A percentile compares a stretch with the other conserved stretches of the same genome.
Evolutionary conservation across 2,797 vertebrate species (phyloP).

Genomic region (Diceros bicornis): DNA sequence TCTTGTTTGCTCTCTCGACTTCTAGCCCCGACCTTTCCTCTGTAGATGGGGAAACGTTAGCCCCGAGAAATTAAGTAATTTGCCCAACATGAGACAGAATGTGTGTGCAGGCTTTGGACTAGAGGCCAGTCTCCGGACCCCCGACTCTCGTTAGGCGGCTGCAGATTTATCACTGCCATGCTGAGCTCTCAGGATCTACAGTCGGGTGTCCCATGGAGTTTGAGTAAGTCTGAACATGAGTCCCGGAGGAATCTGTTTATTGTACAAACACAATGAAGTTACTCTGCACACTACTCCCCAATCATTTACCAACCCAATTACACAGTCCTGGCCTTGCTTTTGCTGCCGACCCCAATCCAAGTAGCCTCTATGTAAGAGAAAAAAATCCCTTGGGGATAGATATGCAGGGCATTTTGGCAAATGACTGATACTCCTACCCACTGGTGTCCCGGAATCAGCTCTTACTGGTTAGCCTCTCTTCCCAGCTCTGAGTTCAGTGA

Average conservation of each 20-base stretch:
- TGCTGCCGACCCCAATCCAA: not conserved
- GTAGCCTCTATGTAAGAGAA: not conserved
- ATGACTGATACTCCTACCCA: not conserved
- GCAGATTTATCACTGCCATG: not conserved
- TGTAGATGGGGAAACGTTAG: not conserved
- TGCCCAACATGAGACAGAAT: not conserved
- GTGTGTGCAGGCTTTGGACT: not conserved
- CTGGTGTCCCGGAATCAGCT: too few relatives aligned
- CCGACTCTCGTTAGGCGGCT: not conserved
- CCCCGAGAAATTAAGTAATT: not conserved
- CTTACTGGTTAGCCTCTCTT: not conserved
- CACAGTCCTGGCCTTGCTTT: not conserved
- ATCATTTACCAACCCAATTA: not conserved
- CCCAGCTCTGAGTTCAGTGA: not conserved
- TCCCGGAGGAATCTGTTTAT: not conserved
- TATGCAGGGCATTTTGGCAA: not conserved
- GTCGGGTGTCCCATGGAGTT: not conserved
- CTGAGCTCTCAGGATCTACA: not conserved
- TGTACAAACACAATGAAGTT: not conserved
- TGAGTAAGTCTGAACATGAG: not conserved
- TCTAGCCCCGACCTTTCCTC: not conserved
- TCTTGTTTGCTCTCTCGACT: not conserved
- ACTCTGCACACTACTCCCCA: not conserved
- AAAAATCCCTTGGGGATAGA: not conserved
- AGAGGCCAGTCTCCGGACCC: not conserved